phyloP scores from a whole-genome alignment of 2,113 vertebrate genomes.

The Ptilorrhoa leucosticta region DNA sequence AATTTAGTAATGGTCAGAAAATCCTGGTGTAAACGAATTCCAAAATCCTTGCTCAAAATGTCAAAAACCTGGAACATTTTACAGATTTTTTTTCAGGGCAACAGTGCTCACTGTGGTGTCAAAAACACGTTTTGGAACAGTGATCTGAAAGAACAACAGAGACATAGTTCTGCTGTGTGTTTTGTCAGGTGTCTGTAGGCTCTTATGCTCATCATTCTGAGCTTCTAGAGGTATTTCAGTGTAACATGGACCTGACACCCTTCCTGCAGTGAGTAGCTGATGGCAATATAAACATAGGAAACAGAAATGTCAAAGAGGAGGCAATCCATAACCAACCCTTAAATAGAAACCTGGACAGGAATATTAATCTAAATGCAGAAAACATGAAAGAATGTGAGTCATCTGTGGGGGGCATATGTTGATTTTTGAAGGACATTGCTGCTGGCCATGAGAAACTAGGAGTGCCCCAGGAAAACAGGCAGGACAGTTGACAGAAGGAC shows the following conservation, averaged over 20 bases:
- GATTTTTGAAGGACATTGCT: not conserved
- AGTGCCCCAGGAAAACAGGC: not conserved
- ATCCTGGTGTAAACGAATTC: not conserved
- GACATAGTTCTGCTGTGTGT: not conserved
- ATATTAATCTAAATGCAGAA: not conserved
- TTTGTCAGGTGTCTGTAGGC: not conserved
- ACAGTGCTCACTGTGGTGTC: not conserved
- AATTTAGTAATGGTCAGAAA: not conserved
- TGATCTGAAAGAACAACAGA: not conserved
- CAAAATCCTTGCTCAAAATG: not conserved
- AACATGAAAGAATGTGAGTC: not conserved
- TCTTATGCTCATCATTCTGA: not conserved
- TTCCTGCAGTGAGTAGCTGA: not conserved
- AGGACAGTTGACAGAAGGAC: not conserved
- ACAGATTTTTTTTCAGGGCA: not conserved
- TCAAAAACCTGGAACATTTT: not conserved
- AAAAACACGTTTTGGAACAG: not conserved
- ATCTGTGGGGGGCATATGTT: not conserved
- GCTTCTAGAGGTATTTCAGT: not conserved
- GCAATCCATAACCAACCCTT: not conserved
- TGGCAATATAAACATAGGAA: not conserved
- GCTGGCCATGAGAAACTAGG: not conserved
- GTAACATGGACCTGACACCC: not conserved
- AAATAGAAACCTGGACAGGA: not conserved
- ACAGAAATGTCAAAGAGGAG: not conserved